These are phyloP conservation scores for Orthonyx spaldingii DNA, from an alignment of 2,113 vertebrate species.

Conservation along the genomic window DNA sequence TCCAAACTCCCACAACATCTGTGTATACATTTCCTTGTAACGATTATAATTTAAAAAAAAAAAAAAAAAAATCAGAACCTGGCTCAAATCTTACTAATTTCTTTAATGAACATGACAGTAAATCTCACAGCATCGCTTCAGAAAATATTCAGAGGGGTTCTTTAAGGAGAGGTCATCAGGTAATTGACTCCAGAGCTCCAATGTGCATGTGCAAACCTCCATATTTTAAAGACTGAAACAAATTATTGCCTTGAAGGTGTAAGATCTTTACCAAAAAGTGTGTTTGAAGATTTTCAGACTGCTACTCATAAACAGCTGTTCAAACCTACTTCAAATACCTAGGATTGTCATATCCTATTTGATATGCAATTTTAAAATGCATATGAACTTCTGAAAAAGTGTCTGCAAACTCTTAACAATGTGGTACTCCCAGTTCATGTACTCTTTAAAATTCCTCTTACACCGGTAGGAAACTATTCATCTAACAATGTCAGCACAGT, in stretches of 20 bases:
- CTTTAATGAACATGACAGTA: not conserved
- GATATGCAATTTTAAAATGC: not conserved
- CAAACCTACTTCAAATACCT: not conserved
- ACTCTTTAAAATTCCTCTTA: not conserved
- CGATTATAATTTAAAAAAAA: not conserved
- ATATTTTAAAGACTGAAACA: not conserved
- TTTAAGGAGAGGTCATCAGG: not conserved
- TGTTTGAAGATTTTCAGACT: not conserved
- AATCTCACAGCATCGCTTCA: not conserved
- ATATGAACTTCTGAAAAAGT: not conserved
- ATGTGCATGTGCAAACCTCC: not conserved
- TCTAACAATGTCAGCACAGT: not conserved
- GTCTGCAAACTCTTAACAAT: not conserved
- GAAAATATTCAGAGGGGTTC: not conserved
- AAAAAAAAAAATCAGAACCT: not conserved
- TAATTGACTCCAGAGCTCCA: not conserved
- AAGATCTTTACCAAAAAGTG: not conserved
- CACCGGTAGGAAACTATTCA: not conserved
- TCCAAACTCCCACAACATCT: constrained; percentile 70
- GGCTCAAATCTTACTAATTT: not conserved
- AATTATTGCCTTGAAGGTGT: not conserved
- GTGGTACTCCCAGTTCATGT: not conserved
- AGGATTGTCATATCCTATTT: not conserved
- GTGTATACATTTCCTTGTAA: constrained; percentile 56
- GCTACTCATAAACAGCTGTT: not conserved